These are phyloP conservation scores for Orthonychiurus folsomi DNA, from an alignment of 2,888 invertebrate genomes.

Conservation along the genomic window DNA sequence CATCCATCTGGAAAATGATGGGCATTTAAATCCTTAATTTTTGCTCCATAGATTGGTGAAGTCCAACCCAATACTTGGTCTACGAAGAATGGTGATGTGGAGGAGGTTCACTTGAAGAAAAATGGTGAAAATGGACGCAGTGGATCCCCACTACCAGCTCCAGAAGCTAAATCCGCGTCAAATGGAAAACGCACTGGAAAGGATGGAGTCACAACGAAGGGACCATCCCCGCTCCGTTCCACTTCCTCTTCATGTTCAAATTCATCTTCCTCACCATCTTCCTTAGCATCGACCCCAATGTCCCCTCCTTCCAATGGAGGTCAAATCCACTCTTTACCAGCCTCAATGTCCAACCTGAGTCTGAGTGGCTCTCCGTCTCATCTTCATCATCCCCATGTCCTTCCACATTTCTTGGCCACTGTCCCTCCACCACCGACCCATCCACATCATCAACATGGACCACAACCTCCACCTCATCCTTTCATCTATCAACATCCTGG, in stretches of 20 bases:
- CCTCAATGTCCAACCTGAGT: conserved; percentile 11
- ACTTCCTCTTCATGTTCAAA: too few species aligned
- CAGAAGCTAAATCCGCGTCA: too few species aligned
- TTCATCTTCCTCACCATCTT: conserved; percentile 16
- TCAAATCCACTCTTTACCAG: neutral
- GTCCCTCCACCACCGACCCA: conserved; percentile 4
- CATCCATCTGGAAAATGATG: too few species aligned
- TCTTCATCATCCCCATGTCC: conserved; percentile 13
- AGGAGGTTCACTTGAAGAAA: neutral
- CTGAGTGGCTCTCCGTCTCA: conserved; percentile 8
- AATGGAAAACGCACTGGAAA: too few species aligned
- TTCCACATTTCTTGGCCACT: conserved; percentile 7
- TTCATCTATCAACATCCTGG: conserved; percentile 39
- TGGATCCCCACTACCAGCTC: neutral
- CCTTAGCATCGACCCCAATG: conserved; percentile 17
- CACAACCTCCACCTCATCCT: neutral
- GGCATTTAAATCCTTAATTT: too few species aligned
- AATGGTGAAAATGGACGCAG: neutral
- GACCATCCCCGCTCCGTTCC: too few species aligned
- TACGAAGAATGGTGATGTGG: neutral
- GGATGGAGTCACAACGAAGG: too few species aligned
- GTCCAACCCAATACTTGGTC: too few species aligned
- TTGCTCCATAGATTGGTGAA: too few species aligned
- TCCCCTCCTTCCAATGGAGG: conserved; percentile 15
- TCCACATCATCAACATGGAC: conserved; percentile 3